Base-by-base conservation (phyloP, 2,797 vertebrate species). In the Sebastiscus albofasciatus region DNA sequence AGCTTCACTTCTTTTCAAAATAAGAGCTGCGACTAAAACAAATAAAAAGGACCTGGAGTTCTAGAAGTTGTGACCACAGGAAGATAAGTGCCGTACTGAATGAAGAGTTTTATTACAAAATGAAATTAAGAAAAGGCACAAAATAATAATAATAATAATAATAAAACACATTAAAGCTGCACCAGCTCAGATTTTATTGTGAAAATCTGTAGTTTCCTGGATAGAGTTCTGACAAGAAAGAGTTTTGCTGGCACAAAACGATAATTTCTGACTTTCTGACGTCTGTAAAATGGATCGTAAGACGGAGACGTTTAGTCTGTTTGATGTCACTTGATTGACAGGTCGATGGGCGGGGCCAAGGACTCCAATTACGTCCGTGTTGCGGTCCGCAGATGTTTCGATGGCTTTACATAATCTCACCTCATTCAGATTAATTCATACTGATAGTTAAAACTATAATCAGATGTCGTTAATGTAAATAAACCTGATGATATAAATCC, bases 101-200 rank as follows among this genome's bases (percentile, higher is more conserved):
- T 8, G 61, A 76, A 77, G 78, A 76, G 84, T 86, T 86, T 87
- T 26, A 68, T 24, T 75, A 6, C 42, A 73, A 55, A 80, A 83
- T 64, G 4, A 73, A 65, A 34, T 2, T 1, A 3, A 13, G 26
- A 67, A 20, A 52, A 29, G 24, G 24, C 55, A 58, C 20, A 58
- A 27, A 33, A 36, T 36, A 36, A 12, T 36, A 36, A 36, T 36
- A 31, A 29, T 3, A 33, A 22, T 3, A 31, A 18, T 29, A 10
- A 60, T 5, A 20, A 20, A n/a, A 34, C 14, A 12, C 1, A 7
- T 64, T 68, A 46, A 65, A 80, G 56, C 27, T 67, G 59, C 60
- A 66, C 4, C 9, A 11, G 68, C 27, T 65, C 22, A 20, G 2
- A 29, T 27, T 67, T 73, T 56, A 67, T 49, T 52, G 22, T 42